These are phyloP conservation scores for Lumbricus terrestris DNA, from an alignment of 2,888 invertebrate genomes.

Conservation along the genomic window DNA sequence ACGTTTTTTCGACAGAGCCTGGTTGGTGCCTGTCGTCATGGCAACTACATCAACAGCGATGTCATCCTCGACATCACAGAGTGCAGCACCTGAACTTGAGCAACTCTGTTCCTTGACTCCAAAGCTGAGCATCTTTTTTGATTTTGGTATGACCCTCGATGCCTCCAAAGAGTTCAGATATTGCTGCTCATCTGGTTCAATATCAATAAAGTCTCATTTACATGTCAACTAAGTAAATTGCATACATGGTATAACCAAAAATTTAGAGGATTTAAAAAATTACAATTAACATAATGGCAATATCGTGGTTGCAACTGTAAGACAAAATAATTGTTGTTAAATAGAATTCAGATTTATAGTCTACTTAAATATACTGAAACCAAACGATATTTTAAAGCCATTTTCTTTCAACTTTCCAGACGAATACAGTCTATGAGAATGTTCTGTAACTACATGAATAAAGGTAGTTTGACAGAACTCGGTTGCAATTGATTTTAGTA, in stretches of 20 bases:
- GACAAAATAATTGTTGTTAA: neutral
- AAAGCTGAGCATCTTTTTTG: slow-evolving; percentile 12
- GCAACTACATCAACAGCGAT: neutral
- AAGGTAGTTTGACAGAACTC: neutral
- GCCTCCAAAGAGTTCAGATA: neutral
- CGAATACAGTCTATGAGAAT: neutral
- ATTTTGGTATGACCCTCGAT: neutral
- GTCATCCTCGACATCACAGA: neutral
- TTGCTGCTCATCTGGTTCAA: neutral
- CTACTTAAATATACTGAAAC: neutral
- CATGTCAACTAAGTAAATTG: neutral
- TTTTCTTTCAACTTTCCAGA: neutral
- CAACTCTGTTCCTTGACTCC: neutral
- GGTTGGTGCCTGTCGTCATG: neutral
- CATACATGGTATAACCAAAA: no score
- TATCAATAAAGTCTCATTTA: neutral
- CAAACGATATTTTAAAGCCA: neutral
- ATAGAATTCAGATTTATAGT: neutral
- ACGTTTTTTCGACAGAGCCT: neutral
- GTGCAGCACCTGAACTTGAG: neutral
- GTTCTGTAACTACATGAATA: neutral
- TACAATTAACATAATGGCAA: neutral
- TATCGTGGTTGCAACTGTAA: neutral
- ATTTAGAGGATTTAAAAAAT: neutral
- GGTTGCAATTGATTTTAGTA: neutral